Conservation (phyloP, 2,888 invertebrate species). For the Drosophila imparisetae region DNA sequence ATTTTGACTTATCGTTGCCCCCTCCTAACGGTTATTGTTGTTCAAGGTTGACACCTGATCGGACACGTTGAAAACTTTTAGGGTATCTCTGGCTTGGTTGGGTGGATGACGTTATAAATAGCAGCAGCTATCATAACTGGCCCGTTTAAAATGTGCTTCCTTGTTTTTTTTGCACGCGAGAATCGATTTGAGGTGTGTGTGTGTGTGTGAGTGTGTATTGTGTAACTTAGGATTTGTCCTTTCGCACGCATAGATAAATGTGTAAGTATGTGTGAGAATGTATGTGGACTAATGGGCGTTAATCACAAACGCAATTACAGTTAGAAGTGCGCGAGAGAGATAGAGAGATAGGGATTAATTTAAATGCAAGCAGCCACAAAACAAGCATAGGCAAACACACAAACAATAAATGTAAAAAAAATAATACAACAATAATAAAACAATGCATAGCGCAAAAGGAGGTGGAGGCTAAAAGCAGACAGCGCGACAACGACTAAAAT, state of each 20-base stretch:
- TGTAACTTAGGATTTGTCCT: constrained; percentile 15
- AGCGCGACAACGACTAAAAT: constrained; percentile 62
- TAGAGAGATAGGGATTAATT: constrained; percentile 19
- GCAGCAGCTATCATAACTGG: constrained; percentile 31
- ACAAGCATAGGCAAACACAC: constrained; percentile 10
- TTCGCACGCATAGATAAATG: not conserved
- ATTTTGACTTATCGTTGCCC: constrained; percentile 39
- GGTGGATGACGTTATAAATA: constrained; percentile 36
- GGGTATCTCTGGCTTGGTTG: constrained; percentile 37
- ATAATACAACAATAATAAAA: constrained; percentile 66
- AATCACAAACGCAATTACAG: constrained; percentile 43
- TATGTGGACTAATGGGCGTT: constrained; percentile 23
- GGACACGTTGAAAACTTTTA: constrained; percentile 39
- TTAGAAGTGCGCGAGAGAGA: constrained; percentile 22
- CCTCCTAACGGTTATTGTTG: constrained; percentile 36
- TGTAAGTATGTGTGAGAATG: not conserved
- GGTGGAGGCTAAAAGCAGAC: constrained; percentile 77
- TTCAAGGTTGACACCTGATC: constrained; percentile 39
- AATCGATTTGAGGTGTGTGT: constrained; percentile 4
- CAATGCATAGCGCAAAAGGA: constrained; percentile 75
- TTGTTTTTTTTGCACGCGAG: not conserved
- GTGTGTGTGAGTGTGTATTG: not conserved
- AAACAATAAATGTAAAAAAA: constrained; percentile 39
- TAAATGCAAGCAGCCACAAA: constrained; percentile 37
- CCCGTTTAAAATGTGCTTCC: constrained; percentile 4